Base-by-base conservation (phyloP, 2,888 invertebrate species). In the Volucella bombylans region DNA sequence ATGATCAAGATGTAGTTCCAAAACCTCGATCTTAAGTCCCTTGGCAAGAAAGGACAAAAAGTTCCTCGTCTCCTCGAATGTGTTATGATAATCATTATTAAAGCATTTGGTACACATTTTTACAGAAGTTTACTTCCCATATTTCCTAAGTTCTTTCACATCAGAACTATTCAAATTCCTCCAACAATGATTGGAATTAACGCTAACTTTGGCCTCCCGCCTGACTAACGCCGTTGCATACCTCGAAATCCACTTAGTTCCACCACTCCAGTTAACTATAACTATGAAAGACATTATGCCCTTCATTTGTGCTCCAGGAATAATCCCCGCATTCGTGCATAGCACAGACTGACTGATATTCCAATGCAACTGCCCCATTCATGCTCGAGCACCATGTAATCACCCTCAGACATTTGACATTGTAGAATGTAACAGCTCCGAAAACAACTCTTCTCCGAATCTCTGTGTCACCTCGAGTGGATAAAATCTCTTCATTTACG, bases 351-450 rank as follows among this genome's bases (percentile, higher is more conserved):
- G 15, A 41, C 57, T 31, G 54, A 71, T 55, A 54, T 45, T 55
- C 62, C 49, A 41, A 55, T 68, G 64, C 50, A 69, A 78, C 62
- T 54, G 49, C 55, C 64, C 71, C 69, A 64, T 85, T 85, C 81
- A 85, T 85, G 85, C 81, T 74, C 76, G 71, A 83, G 72, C 47
- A 72, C 31, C 85, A 69, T 85, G 72, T 85, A 81, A 85, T 85
- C 85, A 85, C 81, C 85, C 71, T 61, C 76, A 81, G 81, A 77
- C 85, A 85, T 85, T 85, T 81, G 85, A 81, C 76, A 85, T 77
- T 80, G 76, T 71, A 61, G 59, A 85, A 77, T 80, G 76, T 71
- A 61, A 54, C 69, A 49, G 65, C 55, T 65, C 31, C 55, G 50
- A 50, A 61, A 62, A 52, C 74, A 59, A 52, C 43, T 49, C 49